Percentiles rank a stretch among this genome's conserved stretches.
Conservation (phyloP, 2,888 invertebrate species). For the Drosophila crucigera region DNA sequence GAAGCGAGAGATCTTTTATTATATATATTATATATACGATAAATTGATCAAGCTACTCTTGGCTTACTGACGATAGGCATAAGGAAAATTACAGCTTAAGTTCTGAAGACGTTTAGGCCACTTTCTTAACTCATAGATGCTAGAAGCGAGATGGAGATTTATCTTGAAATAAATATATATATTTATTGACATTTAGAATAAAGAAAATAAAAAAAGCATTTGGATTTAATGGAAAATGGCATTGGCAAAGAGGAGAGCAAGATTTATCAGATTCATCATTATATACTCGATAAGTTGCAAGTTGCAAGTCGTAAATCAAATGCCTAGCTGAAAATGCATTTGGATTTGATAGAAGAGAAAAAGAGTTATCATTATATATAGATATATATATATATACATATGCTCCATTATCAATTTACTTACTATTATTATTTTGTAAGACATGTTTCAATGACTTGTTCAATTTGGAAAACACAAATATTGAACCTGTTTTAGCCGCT, state of each 20-base stretch:
- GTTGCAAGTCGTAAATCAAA: neutral
- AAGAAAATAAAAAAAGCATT: neutral
- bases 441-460: neutral
- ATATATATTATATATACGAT: neutral
- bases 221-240: neutral
- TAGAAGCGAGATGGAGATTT: neutral
- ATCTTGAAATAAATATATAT: neutral
- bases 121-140: neutral
- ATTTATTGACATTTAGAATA: neutral
- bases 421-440: neutral
- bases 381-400: neutral
- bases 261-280: neutral
- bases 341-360: neutral
- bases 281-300: neutral
- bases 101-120: neutral
- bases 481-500: constrained; percentile 16
- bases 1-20: neutral
- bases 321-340: neutral
- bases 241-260: neutral
- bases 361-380: neutral
- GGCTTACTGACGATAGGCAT: neutral
- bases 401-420: neutral
- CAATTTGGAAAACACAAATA: neutral
- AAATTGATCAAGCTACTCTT: neutral
- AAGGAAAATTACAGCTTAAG: neutral